Percentiles rank a stretch among this genome's conserved stretches.
Evolutionary conservation across 2,888 invertebrate species (phyloP).

Genomic region (Abrostola tripartita): DNA sequence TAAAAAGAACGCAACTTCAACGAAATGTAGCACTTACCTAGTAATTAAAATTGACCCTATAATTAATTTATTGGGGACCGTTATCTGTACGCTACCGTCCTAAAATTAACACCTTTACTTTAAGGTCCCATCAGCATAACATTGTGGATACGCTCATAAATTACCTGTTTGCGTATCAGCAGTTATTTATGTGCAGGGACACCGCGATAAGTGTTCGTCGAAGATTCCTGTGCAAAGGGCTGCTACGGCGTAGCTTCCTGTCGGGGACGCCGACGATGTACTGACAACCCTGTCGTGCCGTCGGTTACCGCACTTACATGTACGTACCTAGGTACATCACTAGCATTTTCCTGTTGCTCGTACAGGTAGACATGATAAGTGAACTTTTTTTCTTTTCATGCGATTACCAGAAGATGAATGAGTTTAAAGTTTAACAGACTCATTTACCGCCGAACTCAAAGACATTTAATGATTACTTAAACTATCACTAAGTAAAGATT

Average conservation of each 20-base stretch:
- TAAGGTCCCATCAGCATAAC: constrained; percentile 22
- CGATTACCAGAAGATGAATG: background rate
- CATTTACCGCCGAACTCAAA: too few species aligned
- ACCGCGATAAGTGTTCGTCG: constrained; percentile 49
- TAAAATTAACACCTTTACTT: constrained; percentile 14
- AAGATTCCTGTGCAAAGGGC: constrained; percentile 48
- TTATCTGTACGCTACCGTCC: background rate
- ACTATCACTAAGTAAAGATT: too few species aligned
- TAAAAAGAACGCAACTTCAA: too few species aligned
- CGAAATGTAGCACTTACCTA: too few species aligned
- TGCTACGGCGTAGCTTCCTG: constrained; percentile 59
- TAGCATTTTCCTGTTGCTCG: constrained; percentile 45
- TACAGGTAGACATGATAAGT: constrained; percentile 23
- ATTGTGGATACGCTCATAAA: constrained; percentile 40
- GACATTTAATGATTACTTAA: too few species aligned
- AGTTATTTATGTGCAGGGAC: constrained; percentile 51
- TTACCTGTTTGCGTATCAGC: constrained; percentile 48
- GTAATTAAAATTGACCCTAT: too few species aligned
- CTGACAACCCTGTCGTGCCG: constrained; percentile 43
- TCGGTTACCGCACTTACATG: constrained; percentile 27
- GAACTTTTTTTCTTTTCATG: constrained; percentile 30
- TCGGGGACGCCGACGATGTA: constrained; percentile 25
- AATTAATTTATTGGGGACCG: too few species aligned
- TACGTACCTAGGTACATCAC: constrained; percentile 33
- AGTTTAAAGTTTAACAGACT: background rate